Conservation (phyloP, 1,140 invertebrate genomes). For the Archegozetes longisetosus region DNA sequence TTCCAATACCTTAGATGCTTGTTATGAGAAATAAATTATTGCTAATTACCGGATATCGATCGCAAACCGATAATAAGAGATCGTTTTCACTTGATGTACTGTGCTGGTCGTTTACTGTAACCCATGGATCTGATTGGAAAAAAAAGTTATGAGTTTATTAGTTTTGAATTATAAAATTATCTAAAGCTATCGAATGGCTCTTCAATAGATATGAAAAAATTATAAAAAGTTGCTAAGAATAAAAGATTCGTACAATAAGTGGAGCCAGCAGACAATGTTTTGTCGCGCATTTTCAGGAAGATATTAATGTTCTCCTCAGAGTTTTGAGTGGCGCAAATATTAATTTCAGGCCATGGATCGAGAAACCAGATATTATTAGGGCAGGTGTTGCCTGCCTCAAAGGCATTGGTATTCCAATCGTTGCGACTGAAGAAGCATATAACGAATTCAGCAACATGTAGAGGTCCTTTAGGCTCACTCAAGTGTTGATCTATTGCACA, state of each 20-base stretch:
- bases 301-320: not conserved
- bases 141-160: no score
- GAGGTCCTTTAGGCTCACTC: not conserved
- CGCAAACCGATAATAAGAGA: not conserved
- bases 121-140: not conserved
- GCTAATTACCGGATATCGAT: not conserved
- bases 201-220: no score
- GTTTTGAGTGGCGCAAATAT: conserved; percentile 1
- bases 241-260: not conserved
- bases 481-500: conserved; percentile 8
- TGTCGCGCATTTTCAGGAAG: conserved; percentile 8
- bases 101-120: not conserved
- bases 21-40: not conserved
- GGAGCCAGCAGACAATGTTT: not conserved
- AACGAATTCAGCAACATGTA: conserved; percentile 7
- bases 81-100: not conserved
- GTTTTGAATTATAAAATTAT: no score
- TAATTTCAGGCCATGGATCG: conserved; percentile 6
- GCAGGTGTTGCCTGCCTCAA: not conserved
- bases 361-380: conserved; percentile 1
- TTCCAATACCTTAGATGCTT: no score
- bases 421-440: conserved; percentile 9
- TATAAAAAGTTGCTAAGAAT: not conserved
- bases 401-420: not conserved
- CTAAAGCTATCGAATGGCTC: no score